Percentiles rank a stretch among this genome's conserved stretches.
phyloP scores from a whole-genome alignment of 2,797 vertebrate genomes.

The Caiman crocodilus region DNA sequence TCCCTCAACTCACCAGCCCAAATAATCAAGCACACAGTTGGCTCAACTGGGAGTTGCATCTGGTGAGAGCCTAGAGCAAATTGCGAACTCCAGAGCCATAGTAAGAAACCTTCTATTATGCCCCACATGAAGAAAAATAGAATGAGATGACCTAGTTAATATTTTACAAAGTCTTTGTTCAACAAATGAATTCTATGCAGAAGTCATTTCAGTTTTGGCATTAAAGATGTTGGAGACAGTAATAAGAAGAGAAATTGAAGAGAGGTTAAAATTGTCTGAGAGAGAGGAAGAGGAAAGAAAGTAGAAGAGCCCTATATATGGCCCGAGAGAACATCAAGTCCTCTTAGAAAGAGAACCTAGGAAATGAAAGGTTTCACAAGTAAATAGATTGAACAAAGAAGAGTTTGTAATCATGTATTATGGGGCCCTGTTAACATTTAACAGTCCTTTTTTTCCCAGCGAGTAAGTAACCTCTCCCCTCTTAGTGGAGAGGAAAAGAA shows the following conservation, averaged over 20 bases:
- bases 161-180: no score
- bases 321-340: neutral
- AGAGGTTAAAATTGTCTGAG: neutral
- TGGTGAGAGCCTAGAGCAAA: neutral
- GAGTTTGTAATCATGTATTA: no score
- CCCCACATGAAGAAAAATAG: neutral
- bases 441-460: no score
- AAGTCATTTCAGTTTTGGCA: neutral
- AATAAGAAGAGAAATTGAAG: neutral
- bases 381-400: neutral
- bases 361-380: neutral
- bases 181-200: neutral
- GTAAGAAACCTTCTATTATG: no score
- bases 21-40: neutral
- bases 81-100: neutral
- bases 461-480: no score
- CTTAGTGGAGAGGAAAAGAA: no score
- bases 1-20: rapidly evolving
- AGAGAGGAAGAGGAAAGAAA: neutral
- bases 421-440: no score
- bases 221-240: neutral
- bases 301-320: neutral
- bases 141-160: neutral
- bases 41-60: neutral
- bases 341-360: neutral